A percentile compares a stretch with the other conserved stretches of the same genome.
Evolutionary conservation across 53 echinoderm and acorn worm genomes (phyloP).

Genomic region (Astropecten irregularis): DNA sequence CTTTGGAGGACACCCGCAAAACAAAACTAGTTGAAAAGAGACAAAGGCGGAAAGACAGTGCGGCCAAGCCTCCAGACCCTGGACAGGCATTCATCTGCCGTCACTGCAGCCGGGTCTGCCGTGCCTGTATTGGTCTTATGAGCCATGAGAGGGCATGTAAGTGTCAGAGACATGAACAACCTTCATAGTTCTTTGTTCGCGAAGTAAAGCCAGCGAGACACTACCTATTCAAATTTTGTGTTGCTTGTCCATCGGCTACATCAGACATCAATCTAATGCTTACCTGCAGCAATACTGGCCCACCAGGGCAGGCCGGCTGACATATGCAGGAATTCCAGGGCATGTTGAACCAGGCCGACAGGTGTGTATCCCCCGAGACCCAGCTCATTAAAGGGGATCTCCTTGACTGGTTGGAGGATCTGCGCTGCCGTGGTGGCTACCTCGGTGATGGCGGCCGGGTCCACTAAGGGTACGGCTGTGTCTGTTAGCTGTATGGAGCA

Average conservation of each 20-base stretch:
- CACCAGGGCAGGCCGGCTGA: conserved; percentile 95
- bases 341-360: conserved; percentile 78
- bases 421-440: conserved; percentile 79
- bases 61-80: too few relatives aligned
- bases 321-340: conserved; percentile 82
- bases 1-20: too few relatives aligned
- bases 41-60: too few relatives aligned
- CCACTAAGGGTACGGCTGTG: conserved; percentile 12
- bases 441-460: conserved; percentile 6
- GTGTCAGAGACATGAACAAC: too few relatives aligned
- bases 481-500: conserved; percentile 41
- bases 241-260: background rate
- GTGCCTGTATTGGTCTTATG: too few relatives aligned
- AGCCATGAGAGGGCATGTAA: too few relatives aligned
- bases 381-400: conserved; percentile 87
- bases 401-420: conserved; percentile 87
- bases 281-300: conserved; percentile 85
- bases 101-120: too few relatives aligned
- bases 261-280: background rate
- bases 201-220: too few relatives aligned
- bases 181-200: too few relatives aligned
- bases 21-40: too few relatives aligned
- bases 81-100: too few relatives aligned
- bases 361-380: conserved; percentile 87
- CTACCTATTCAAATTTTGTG: too few relatives aligned